These are phyloP conservation scores for Perognathus longimembris DNA, from an alignment of 2,113 vertebrate species.

Conservation along the genomic window DNA sequence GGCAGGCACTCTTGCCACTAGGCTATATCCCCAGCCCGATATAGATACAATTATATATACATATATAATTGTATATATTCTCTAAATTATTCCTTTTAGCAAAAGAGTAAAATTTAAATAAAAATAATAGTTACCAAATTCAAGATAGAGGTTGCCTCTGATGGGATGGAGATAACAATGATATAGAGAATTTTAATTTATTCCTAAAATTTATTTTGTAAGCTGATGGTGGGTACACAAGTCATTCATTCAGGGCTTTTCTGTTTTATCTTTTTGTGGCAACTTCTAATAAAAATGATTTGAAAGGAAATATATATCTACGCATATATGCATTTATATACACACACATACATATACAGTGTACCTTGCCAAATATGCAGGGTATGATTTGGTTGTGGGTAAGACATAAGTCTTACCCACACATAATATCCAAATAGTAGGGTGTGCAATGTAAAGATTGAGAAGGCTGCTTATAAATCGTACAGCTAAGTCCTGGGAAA, in stretches of 20 bases:
- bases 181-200: background rate
- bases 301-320: background rate
- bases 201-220: slow-evolving; percentile 1
- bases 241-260: slow-evolving; percentile 4
- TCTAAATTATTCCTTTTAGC: background rate
- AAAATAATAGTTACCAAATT: slow-evolving; percentile 37
- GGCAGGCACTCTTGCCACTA: too few relatives aligned
- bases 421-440: background rate
- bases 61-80: background rate
- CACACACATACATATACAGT: too few relatives aligned
- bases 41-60: too few relatives aligned
- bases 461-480: background rate
- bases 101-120: slow-evolving; percentile 38
- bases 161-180: background rate
- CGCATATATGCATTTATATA: background rate
- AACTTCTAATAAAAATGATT: background rate
- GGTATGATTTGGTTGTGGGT: background rate
- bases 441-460: background rate
- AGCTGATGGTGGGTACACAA: background rate
- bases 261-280: background rate
- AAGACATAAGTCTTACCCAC: background rate
- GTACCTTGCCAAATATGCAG: background rate
- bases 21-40: too few relatives aligned
- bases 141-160: background rate
- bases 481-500: slow-evolving; percentile 20